A percentile compares a stretch with the other conserved stretches of the same genome.
Evolutionary conservation across 92 coral and sea anemone genomes (phyloP).

Genomic region (Isaurus tuberculatus): DNA sequence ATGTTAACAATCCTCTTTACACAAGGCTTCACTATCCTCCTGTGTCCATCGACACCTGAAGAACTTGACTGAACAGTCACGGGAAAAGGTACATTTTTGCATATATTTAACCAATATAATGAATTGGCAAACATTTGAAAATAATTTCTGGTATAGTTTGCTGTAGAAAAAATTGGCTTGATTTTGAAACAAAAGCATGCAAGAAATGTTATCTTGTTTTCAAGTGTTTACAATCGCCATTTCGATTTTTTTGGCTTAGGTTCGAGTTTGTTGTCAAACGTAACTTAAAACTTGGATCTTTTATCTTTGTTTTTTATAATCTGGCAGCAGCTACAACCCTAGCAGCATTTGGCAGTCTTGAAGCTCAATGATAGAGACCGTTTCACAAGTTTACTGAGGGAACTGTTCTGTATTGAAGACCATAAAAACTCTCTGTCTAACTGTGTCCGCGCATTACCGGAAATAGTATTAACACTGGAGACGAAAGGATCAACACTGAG

Average conservation of each 20-base stretch:
- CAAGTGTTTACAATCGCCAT: not conserved
- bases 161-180: not conserved
- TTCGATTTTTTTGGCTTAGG: not conserved
- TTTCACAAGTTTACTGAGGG: not conserved
- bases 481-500: constrained; percentile 26
- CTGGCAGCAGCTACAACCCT: not conserved
- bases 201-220: not conserved
- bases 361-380: not conserved
- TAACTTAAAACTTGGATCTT: not conserved
- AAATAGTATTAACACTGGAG: constrained; percentile 44
- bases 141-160: not conserved
- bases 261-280: not conserved
- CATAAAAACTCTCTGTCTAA: not conserved
- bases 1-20: not conserved
- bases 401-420: too few species aligned
- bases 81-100: not conserved
- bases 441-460: constrained; percentile 37
- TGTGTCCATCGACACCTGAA: not conserved
- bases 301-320: not conserved
- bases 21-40: not conserved
- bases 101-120: not conserved
- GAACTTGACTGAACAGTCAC: not conserved
- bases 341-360: not conserved
- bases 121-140: not conserved
- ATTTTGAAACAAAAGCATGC: constrained; percentile 1